Evolutionary conservation across 2,113 vertebrate species (phyloP).

Genomic region (Hippolais icterina): DNA sequence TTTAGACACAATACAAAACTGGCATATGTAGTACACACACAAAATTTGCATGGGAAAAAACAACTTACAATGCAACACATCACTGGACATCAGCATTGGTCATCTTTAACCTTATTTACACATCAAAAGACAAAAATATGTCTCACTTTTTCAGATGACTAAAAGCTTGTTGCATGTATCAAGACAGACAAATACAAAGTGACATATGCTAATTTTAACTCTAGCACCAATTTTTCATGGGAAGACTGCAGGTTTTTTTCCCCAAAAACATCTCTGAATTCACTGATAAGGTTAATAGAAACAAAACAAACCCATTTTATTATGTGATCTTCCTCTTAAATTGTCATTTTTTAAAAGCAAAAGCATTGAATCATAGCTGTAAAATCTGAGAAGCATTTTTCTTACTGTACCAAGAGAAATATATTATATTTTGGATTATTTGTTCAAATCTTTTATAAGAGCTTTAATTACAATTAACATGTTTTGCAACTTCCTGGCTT

Average conservation of each 20-base stretch:
- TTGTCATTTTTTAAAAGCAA: background rate
- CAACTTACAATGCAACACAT: background rate
- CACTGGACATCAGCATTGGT: background rate
- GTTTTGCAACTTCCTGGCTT: background rate
- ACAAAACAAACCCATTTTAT: background rate
- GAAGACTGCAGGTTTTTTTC: background rate
- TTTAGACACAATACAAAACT: background rate
- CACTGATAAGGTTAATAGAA: background rate
- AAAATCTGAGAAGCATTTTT: background rate
- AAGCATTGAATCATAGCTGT: background rate
- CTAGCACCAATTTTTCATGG: background rate
- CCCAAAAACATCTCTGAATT: background rate
- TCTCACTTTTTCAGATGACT: background rate
- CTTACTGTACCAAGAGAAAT: background rate
- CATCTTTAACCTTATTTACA: background rate
- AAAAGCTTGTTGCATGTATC: background rate
- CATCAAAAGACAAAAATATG: background rate
- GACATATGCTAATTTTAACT: background rate
- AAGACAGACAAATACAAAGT: background rate
- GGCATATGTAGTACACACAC: background rate
- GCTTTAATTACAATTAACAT: background rate
- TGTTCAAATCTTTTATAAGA: background rate
- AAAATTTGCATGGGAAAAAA: rapidly evolving
- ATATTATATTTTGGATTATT: background rate
- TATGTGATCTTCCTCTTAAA: background rate